Base-by-base conservation (phyloP, 2,113 vertebrate species). In the Motacilla tschutschensis region DNA sequence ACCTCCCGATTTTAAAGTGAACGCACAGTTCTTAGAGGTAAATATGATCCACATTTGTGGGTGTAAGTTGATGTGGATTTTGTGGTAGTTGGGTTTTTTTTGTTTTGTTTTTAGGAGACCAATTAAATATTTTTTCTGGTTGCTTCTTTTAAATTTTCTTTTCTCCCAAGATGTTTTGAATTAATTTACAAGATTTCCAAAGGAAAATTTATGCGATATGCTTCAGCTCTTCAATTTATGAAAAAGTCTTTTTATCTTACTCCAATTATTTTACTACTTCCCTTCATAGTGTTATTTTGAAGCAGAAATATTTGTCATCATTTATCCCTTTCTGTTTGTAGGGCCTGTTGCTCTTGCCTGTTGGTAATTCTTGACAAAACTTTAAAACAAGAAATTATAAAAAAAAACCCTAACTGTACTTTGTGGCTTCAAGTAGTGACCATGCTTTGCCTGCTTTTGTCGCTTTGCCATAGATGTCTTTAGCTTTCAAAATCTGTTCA, bases 1-100 rank as follows among this genome's bases (percentile, higher is more conserved):
- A n/a, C 95, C 98, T 43, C 99, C 99, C 14, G 99, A 99, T 95
- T 99, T 99, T 95, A 99, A 99, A 98, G 98, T 99, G 93, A 99
- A 99, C 74, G 98, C 98, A 5, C 99, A 99, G 63, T 99, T 99
- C 95, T 96, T 99, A 88, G 99, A 99, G 98, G 99, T 99, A 96
- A 86, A 62, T 40, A 31, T 13, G 9, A n/a, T 57, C 31, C 25
- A 21, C 41, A 17, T 65, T 51, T 87, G 31, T 82, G 31, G n/a
- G 5, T 79, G 10, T 75, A 57, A 53, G 18, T 63, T 65, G 12
- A n/a, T 58, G 5, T 20, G 35, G 6, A 4, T 6, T 73, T 57
- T 65, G 35, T 33, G 12, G 11, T 12, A 17, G 5, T 8, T 4
- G 13, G 2, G 8, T 50, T 50, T 17, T 63, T 38, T n/a, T 10